Base-by-base conservation (phyloP, 1,140 invertebrate species). In the Drosophila azteca region DNA sequence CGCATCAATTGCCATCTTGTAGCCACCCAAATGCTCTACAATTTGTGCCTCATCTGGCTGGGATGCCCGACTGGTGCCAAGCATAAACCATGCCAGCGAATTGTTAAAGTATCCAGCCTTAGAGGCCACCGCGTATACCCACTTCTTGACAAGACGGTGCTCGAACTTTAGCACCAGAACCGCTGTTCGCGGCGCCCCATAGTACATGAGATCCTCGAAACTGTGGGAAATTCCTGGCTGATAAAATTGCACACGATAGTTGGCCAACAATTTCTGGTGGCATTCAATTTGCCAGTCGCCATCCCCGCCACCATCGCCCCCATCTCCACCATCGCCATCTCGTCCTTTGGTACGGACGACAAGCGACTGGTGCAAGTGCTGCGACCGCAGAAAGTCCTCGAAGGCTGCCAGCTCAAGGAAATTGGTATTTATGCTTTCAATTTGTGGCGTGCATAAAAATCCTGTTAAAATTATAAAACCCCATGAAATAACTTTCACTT, bases 401-500 rank as follows among this genome's bases (percentile, higher is more conserved):
- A 89, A 84, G 50, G 77, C 83, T 6, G 69, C 67, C 64, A 83
- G 70, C 68, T 88, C 76, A 67, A 83, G 78, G 76, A 81, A 83
- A 88, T 88, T 83, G 83, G 76, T 77, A 79, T 88, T 88, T 88
- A 88, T 88, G 83, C 50, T 83, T 88, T 88, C 83, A 83, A 88
- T 88, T 88, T 88, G 67, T 76, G 45, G 51, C 64, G 60, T 70
- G 69, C 84, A 66, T 79, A 72, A 79, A 79, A 79, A 66, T 77
- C 46, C 59, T 75, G 64, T 52, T 67, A 62, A 88, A 88, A 88
- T 88, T 88, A 88, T 88, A 77, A 88, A 70, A 83, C 77, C 65
- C 82, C 82, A 87, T 71, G 81, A 78, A 83, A 88, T 88, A 88
- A 88, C 87, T 88, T 88, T 88, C 84, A 88, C 78, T 87, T 69